Conservation (phyloP, 2,113 vertebrate genomes). For the Tragelaphus buxtoni region DNA sequence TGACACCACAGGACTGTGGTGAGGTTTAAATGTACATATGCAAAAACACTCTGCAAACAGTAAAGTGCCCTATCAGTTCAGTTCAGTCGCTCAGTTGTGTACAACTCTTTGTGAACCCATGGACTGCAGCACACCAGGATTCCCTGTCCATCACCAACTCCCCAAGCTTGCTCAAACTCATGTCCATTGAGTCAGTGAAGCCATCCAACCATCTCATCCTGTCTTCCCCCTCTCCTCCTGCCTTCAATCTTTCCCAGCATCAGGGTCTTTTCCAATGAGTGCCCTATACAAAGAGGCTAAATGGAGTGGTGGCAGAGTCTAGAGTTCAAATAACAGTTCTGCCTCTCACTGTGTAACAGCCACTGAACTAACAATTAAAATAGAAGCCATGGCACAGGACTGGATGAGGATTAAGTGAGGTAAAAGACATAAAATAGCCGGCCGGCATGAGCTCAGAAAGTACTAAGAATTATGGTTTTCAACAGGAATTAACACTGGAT, state of each 20-base stretch:
- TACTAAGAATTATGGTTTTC: background rate
- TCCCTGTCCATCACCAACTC: background rate
- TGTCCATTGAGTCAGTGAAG: background rate
- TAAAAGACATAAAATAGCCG: background rate
- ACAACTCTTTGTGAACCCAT: background rate
- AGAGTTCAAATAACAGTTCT: background rate
- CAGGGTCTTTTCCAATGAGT: background rate
- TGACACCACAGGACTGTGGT: background rate
- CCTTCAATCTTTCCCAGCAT: background rate
- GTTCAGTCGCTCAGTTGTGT: background rate
- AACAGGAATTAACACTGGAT: background rate
- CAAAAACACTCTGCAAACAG: background rate
- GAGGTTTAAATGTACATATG: background rate
- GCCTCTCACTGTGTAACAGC: background rate
- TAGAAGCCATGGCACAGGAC: background rate
- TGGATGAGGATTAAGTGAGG: background rate
- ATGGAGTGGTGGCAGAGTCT: background rate
- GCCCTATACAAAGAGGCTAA: background rate
- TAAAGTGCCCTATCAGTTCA: background rate
- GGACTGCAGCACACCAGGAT: background rate
- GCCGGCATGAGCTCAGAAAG: background rate
- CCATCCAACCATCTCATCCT: background rate
- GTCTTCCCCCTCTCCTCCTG: background rate
- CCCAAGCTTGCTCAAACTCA: background rate
- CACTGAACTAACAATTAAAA: background rate